Base-by-base conservation (phyloP, 2,113 vertebrate genomes). In the Cyanoramphus novaezelandiae region DNA sequence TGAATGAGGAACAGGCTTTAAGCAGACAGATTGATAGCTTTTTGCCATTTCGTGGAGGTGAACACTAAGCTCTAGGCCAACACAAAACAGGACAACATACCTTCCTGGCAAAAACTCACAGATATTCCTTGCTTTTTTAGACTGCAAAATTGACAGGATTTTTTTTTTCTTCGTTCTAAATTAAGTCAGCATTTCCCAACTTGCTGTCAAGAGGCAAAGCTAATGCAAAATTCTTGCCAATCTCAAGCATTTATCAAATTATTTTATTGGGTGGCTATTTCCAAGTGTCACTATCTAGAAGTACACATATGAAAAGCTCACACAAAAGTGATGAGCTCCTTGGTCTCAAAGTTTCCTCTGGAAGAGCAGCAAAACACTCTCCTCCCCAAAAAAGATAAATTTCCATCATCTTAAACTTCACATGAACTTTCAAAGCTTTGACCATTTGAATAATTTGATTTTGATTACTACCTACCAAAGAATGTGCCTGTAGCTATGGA, bases 1-100 rank as follows among this genome's bases (percentile, higher is more conserved):
- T 76, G 76, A 84, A 86, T 79, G 50, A 78, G 47, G 59, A 92
- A 71, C 15, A 64, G 69, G 33, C 74, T 92, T 86, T 41, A 74
- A 80, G 75, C 65, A 91, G 90, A 77, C 37, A 93, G 76, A 92
- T 21, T 90, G 88, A 92, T 47, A 92, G 55, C 43, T 92, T 93
- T 87, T 53, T 84, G 76, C 76, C 50, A 64, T 55, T 55, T 88
- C 18, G 1, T 3, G 25, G 41, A 92, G 28, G 41, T 67, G 70
- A 95, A 78, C 5, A 7, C 59, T 69, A 78, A 88, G 46, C 80
- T 47, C 27, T 19, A 75, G 25, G 43, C 25, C 63, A 92, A 59
- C 21, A 28, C 0, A 1, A 90, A 52, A 57, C 63, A 69, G 80
- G 52, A 57, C 52, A 62, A 77, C 24, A 28, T 3, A 86, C 49